These are phyloP conservation scores for Calycopis cecrops DNA, from an alignment of 1,140 invertebrate species.

Conservation along the genomic window DNA sequence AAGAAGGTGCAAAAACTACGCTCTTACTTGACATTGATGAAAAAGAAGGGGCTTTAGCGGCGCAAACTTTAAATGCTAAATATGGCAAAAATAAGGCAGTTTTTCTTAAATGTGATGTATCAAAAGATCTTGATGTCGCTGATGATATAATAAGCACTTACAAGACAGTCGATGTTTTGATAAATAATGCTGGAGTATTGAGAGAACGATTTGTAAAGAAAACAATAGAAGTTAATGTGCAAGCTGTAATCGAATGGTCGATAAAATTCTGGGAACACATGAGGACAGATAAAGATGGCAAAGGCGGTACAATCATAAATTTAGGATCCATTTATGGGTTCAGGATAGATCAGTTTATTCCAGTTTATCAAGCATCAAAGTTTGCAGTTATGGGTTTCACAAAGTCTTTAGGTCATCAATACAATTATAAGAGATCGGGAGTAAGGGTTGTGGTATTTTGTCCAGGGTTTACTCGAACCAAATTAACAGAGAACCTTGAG, in stretches of 20 bases:
- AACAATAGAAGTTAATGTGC: slow-evolving; percentile 50
- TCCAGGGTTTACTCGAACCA: slow-evolving; percentile 70
- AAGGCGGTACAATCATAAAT: slow-evolving; percentile 81
- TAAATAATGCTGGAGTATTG: slow-evolving; percentile 78
- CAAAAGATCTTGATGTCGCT: slow-evolving; percentile 55
- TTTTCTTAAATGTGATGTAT: slow-evolving; percentile 69
- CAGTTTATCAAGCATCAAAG: slow-evolving; percentile 83
- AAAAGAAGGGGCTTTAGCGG: slow-evolving; percentile 35
- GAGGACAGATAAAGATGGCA: slow-evolving; percentile 76
- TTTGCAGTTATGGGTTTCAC: slow-evolving; percentile 77
- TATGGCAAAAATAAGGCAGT: slow-evolving; percentile 57
- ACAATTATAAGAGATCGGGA: slow-evolving; percentile 74
- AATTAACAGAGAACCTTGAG: slow-evolving; percentile 45
- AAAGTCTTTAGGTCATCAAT: slow-evolving; percentile 71
- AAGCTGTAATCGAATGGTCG: slow-evolving; percentile 48
- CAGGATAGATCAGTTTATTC: slow-evolving; percentile 75
- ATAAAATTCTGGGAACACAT: slow-evolving; percentile 66
- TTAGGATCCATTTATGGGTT: slow-evolving; percentile 78
- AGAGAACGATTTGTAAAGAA: slow-evolving; percentile 68
- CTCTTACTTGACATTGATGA: slow-evolving; percentile 63
- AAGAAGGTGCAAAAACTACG: slow-evolving; percentile 17
- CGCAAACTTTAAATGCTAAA: slow-evolving; percentile 56
- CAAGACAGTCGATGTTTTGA: slow-evolving; percentile 76
- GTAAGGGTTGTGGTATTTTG: slow-evolving; percentile 74
- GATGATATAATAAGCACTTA: slow-evolving; percentile 55